A percentile compares a stretch with the other conserved stretches of the same genome.
These are phyloP conservation scores for Drosophila diplacantha DNA, from an alignment of 2,888 invertebrate species.

Conservation along the genomic window DNA sequence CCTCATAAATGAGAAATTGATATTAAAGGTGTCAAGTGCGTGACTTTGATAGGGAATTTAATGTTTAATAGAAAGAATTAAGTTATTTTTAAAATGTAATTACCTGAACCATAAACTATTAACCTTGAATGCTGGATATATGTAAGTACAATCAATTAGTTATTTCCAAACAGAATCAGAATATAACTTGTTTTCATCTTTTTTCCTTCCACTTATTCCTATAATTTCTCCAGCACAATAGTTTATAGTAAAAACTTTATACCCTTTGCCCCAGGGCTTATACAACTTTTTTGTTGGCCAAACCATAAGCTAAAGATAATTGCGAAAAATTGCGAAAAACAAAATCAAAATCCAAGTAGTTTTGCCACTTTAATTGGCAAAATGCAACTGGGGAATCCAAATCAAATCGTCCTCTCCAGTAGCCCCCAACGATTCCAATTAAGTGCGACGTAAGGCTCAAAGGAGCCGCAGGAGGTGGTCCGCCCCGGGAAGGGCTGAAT, in stretches of 20 bases:
- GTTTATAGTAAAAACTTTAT: not conserved
- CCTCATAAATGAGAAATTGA: constrained; percentile 48
- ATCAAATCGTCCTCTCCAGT: constrained; percentile 18
- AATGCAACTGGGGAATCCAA: constrained; percentile 24
- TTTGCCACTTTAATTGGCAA: constrained; percentile 38
- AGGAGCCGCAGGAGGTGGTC: constrained; percentile 18
- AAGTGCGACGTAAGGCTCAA: constrained; percentile 28
- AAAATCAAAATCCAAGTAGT: constrained; percentile 22
- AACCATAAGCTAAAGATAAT: constrained; percentile 15
- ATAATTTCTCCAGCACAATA: too few species aligned
- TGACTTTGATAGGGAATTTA: constrained; percentile 8
- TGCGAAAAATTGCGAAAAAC: constrained; percentile 1
- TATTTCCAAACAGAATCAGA: too few species aligned
- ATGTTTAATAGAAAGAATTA: not conserved
- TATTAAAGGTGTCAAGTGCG: constrained; percentile 45
- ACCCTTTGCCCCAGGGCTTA: not conserved
- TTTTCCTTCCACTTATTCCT: too few species aligned
- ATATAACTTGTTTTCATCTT: too few species aligned
- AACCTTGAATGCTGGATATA: not conserved
- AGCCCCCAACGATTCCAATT: constrained; percentile 39
- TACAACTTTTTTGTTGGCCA: constrained; percentile 10
- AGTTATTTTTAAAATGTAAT: not conserved
- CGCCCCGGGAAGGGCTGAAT: not conserved
- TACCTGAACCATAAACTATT: not conserved
- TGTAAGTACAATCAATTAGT: not conserved